Evolutionary conservation across 2,888 invertebrate species (phyloP), one percentile per base, ranked within the genome.

Genomic region (Melanchra persicariae): DNA sequence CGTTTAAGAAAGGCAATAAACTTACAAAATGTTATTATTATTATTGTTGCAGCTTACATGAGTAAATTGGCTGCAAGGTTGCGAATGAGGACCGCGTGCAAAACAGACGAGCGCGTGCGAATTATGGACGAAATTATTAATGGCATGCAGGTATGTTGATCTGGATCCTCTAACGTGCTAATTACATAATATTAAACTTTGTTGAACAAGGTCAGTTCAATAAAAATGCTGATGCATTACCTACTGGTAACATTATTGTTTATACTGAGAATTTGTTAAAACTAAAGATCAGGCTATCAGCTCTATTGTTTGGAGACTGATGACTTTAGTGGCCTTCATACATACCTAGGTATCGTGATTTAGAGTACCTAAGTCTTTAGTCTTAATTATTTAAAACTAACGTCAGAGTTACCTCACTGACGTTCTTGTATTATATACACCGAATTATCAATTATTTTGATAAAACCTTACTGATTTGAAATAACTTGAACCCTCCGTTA

Each of bases 111-210:
- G 86, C 96, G 99, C 78, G 98, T 99, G 54, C 97, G 98, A 65
- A 96, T 99, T 61, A 99, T 99, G 99, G 98, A 98, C 90, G 99
- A 99, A 96, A 97, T 99, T 84, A 98, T 99, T 78, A 97, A 97
- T 71, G 99, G 99, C 60, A 99, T 99, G 94, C 98, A 99, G 95
- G 98, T 98, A 77, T 97, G 97, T 97, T 59, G 49, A 65, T 62
- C 70, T 74, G 26, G 61, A 62, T 78, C 47, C 64, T 71, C 30
- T 52, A 47, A 68, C 22, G 59, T 24, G 15, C 24, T 74, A 64
- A 81, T 63, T 60, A 49, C 54, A 55, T 52, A 74, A 55, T 52
- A 74, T 57, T 72, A 9, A 17, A 43, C 49, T 34, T 52, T 54
- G 3, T 52, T 54, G 3, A 58, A 55, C 62, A 45, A 51, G 54